These are phyloP conservation scores for Listronotus bonariensis DNA, from an alignment of 1,140 invertebrate genomes.

Conservation along the genomic window DNA sequence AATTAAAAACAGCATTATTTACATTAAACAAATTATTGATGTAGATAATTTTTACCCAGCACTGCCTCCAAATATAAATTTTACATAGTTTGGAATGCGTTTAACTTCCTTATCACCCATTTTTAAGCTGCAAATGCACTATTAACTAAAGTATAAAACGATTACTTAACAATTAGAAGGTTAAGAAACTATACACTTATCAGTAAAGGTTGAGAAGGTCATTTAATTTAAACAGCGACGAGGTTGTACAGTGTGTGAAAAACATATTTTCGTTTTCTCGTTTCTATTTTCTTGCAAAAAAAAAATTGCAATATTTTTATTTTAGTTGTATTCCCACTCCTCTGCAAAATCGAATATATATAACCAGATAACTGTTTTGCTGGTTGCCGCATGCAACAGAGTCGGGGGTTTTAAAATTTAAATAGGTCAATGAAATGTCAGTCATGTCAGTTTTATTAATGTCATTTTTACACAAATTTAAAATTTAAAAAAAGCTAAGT, in stretches of 20 bases:
- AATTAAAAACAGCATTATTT: not conserved
- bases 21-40: constrained; percentile 7
- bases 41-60: constrained; percentile 65
- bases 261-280: not conserved
- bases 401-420: constrained; percentile 31
- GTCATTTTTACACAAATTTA: not conserved
- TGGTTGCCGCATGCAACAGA: constrained; percentile 17
- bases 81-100: constrained; percentile 56
- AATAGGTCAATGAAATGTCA: constrained; percentile 45
- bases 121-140: constrained; percentile 21
- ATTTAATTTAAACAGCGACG: constrained; percentile 9
- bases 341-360: not conserved
- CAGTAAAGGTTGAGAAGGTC: constrained; percentile 34
- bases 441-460: constrained; percentile 39
- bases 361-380: not conserved
- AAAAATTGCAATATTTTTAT: no score
- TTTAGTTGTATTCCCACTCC: not conserved
- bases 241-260: not conserved
- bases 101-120: constrained; percentile 45
- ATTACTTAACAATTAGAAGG: constrained; percentile 14
- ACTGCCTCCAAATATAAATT: constrained; percentile 67
- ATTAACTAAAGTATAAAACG: not conserved
- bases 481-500: not conserved
- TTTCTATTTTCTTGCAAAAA: no score
- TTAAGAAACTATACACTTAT: constrained; percentile 17